These are phyloP conservation scores for Solea senegalensis DNA, from an alignment of 2,113 vertebrate genomes.

Conservation along the genomic window DNA sequence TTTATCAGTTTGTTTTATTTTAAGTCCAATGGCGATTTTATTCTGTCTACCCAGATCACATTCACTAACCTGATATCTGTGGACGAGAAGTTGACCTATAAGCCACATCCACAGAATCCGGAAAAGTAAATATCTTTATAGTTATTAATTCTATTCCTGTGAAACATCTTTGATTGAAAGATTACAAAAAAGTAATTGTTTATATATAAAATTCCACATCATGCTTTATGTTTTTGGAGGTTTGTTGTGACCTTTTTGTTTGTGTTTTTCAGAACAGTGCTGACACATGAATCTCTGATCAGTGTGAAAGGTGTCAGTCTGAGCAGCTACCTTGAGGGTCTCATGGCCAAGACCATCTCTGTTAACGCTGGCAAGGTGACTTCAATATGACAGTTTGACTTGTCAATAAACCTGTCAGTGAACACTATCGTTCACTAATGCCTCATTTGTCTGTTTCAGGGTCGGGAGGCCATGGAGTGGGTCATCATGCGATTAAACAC, in stretches of 20 bases:
- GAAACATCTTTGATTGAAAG: background rate
- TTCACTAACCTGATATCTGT: constrained; percentile 98
- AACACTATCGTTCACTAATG: background rate
- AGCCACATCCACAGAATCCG: constrained; percentile 91
- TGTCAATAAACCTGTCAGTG: background rate
- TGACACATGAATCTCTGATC: constrained; percentile 97
- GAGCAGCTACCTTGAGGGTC: constrained; percentile 94
- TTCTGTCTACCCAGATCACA: constrained; percentile 85
- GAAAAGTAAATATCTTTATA: constrained; percentile 82
- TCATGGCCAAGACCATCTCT: constrained; percentile 96
- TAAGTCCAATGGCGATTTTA: background rate
- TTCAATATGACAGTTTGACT: background rate
- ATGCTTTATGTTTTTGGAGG: background rate
- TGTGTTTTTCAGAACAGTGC: constrained; percentile 84
- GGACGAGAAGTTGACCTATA: constrained; percentile 93
- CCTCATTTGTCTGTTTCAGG: constrained; percentile 74
- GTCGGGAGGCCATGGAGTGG: constrained; percentile 98
- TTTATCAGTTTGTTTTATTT: no score
- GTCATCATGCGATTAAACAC: constrained; percentile 92
- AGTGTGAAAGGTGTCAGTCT: constrained; percentile 96
- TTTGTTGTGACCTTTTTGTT: constrained; percentile 2
- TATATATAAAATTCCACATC: background rate
- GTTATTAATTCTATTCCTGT: background rate
- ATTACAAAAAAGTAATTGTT: background rate
- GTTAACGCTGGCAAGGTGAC: constrained; percentile 92